Evolutionary conservation across 2,888 invertebrate genomes (phyloP).

Genomic region (Eupithecia dodoneata): DNA sequence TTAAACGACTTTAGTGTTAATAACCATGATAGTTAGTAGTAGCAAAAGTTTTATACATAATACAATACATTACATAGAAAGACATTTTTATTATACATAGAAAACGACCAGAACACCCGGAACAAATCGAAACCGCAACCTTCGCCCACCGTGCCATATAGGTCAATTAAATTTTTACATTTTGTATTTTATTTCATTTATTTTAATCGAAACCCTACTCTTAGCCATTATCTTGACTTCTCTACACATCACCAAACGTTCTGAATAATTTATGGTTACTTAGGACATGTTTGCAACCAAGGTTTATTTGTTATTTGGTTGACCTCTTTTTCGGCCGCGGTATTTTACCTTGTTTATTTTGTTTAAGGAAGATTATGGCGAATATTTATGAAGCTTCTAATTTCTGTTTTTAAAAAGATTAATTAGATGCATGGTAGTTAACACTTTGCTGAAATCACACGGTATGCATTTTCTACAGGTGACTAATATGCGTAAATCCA

Average conservation of each 20-base stretch:
- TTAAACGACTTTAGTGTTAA: too few relatives aligned
- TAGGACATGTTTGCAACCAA: conserved; percentile 7
- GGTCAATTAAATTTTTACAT: too few relatives aligned
- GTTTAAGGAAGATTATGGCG: not conserved
- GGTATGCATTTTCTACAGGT: too few relatives aligned
- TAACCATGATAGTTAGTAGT: too few relatives aligned
- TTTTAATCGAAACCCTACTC: not conserved
- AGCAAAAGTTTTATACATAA: too few relatives aligned
- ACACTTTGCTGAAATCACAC: too few relatives aligned
- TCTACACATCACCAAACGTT: not conserved
- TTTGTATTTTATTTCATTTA: not conserved
- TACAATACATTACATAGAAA: too few relatives aligned
- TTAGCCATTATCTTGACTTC: not conserved
- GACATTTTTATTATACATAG: too few relatives aligned
- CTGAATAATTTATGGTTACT: not conserved
- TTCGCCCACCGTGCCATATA: too few relatives aligned
- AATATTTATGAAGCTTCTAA: not conserved
- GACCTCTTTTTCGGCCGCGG: not conserved
- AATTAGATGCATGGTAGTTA: not conserved
- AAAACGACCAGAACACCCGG: too few relatives aligned
- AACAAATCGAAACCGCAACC: too few relatives aligned
- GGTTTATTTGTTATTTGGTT: conserved; percentile 1
- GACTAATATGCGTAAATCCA: too few relatives aligned
- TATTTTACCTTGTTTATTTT: not conserved
- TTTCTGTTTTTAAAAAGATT: not conserved